Base-by-base conservation (phyloP, 1,140 invertebrate genomes). In the Zaprionus ornatus region DNA sequence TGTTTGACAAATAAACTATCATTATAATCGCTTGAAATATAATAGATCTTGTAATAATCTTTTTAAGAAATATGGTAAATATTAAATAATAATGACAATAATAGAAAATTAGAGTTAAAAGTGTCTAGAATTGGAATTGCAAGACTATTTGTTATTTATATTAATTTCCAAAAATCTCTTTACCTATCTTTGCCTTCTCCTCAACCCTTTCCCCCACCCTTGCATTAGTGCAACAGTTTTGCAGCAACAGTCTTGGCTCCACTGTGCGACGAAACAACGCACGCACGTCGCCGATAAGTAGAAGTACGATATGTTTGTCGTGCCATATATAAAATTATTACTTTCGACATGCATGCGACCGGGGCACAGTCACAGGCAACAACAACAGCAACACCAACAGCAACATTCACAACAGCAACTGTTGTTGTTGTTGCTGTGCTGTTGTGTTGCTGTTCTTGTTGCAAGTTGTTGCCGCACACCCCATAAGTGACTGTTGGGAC, bases 321-420 rank as follows among this genome's bases (percentile, higher is more conserved):
- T 87, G 80, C 84, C 84, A 87, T 87, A 87, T 87, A 87, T 87
- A 87, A 87, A 87, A 87, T 87, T 87, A 87, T 87, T 88, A 88
- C 84, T 88, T 87, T 87, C 84, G 84, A 88, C 84, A 87, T 87
- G 84, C 84, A 88, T 79, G 74, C 74, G 66, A 73, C 67, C 68
- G 55, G 68, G 61, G 56, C 74, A 29, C 64, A 66, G n/a, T 19
- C 64, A n/a, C 27, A 45, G 52, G 17, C 17, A 17, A n/a, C 37
- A 40, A 15, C 37, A 56, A 25, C 37, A 40, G 37, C 37, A 56
- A n/a, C 37, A 40, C 15, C 37, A 56, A n/a, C 64, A 57, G 21
- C 55, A 68, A 68, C 55, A 68, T 57, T 68, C 37, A 66, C 54
- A 59, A 70, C 67, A 65, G 40, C 37, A 55, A 42, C 45, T 40